Evolutionary conservation across 1,140 invertebrate genomes (phyloP).

Genomic region (Drosophila littoralis): DNA sequence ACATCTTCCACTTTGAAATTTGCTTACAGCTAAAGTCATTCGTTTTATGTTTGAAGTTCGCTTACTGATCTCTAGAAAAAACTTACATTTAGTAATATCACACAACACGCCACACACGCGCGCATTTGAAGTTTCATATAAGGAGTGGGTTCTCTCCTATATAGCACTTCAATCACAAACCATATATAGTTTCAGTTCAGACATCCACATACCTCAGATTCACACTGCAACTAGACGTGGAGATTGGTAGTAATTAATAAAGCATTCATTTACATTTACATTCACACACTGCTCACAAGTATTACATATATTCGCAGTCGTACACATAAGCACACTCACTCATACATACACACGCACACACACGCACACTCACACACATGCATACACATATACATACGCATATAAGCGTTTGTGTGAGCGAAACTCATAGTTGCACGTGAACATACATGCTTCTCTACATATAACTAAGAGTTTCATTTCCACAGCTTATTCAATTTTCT

Average conservation of each 20-base stretch:
- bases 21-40: conserved; percentile 62
- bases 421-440: conserved; percentile 8
- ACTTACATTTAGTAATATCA: conserved; percentile 80
- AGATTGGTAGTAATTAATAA: conserved; percentile 22
- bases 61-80: conserved; percentile 33
- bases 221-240: conserved; percentile 48
- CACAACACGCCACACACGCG: conserved; percentile 76
- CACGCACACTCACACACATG: not conserved
- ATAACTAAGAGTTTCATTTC: conserved; percentile 14
- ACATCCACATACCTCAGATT: conserved; percentile 57
- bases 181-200: conserved; percentile 29
- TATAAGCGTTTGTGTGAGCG: conserved; percentile 14
- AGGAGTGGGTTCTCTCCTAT: conserved; percentile 8
- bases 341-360: conserved; percentile 8
- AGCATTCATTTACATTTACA: conserved; percentile 16
- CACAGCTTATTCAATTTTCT: conserved; percentile 11
- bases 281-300: conserved; percentile 18
- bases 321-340: conserved; percentile 27
- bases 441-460: not conserved
- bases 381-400: conserved; percentile 20
- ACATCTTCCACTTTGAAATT: conserved; percentile 43
- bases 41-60: conserved; percentile 41
- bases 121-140: conserved; percentile 51
- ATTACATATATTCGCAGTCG: conserved; percentile 18
- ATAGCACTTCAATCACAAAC: conserved; percentile 52